Evolutionary conservation across 2,797 vertebrate species (phyloP), one percentile per base, ranked within the genome.

Genomic region (Parambassis ranga): DNA sequence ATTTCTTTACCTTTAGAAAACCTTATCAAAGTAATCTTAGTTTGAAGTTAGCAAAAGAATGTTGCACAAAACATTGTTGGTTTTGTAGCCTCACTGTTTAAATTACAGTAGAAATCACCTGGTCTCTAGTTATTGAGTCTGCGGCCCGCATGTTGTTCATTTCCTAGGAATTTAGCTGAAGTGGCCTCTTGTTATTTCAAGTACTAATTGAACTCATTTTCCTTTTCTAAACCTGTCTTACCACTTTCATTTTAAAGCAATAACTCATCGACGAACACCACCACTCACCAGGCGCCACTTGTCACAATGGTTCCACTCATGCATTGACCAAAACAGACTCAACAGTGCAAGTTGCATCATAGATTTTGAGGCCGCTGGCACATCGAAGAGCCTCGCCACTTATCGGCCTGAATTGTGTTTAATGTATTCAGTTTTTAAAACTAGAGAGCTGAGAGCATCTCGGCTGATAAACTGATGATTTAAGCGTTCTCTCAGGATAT

Each of bases 221-320:
- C 85, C 89, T 81, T 90, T 89, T 84, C 77, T 70, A 90, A 90
- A 90, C 83, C 84, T 69, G 87, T 83, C 87, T 89, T 82, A 65
- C 81, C 73, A 57, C 71, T 85, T 92, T 82, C 87, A 91, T 92
- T 92, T 90, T 87, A 92, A 91, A 90, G 91, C 90, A 92, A 92
- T 91, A 92, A 91, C 90, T 87, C 87, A 53, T 77, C 63, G 87
- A 87, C 87, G 90, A 87, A 81, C 87, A 79, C 66, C 77, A 49
- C 71, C 90, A 90, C 91, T 93, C 88, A 24, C 56, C 74, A 14
- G 78, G 51, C 44, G 77, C 77, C 90, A 90, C 91, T 93, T 63
- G 77, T 89, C 77, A 86, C 85, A 51, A 88, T 86, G 86, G 84
- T 47, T 84, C 86, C 89, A 89, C 91, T 91, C 55, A 61, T 79